These are phyloP conservation scores for Drosophila obscura DNA, from an alignment of 1,140 invertebrate genomes.

Conservation along the genomic window DNA sequence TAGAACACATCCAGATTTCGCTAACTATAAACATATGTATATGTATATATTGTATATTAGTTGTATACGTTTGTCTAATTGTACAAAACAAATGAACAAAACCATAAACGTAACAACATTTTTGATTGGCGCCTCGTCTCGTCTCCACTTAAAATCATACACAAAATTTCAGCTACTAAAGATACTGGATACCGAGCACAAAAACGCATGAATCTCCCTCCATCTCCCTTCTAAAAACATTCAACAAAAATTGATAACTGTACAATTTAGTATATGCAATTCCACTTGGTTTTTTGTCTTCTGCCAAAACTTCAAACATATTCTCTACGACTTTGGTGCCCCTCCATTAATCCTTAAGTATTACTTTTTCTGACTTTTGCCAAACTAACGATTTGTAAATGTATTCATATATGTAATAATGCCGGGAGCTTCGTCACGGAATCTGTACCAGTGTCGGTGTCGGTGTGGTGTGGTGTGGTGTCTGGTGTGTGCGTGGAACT, in stretches of 20 bases:
- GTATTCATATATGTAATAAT: constrained; percentile 14
- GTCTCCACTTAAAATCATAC: constrained; percentile 40
- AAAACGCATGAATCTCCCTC: constrained; percentile 37
- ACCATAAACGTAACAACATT: constrained; percentile 59
- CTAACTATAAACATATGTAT: constrained; percentile 64
- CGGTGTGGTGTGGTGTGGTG: too few relatives aligned
- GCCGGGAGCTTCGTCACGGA: not conserved
- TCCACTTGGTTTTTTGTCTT: constrained; percentile 19
- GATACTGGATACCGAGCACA: constrained; percentile 51
- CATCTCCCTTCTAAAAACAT: constrained; percentile 23
- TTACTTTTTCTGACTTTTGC: constrained; percentile 26
- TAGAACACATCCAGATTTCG: constrained; percentile 68
- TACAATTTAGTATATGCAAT: constrained; percentile 51
- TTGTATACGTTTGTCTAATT: constrained; percentile 42
- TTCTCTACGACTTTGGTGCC: constrained; percentile 30
- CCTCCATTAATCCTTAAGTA: constrained; percentile 13
- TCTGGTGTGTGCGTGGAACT: constrained; percentile 4
- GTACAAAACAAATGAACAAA: constrained; percentile 55
- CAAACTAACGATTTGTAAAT: constrained; percentile 43
- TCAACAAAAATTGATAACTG: constrained; percentile 55
- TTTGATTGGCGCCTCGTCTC: constrained; percentile 32
- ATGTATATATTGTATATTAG: constrained; percentile 53
- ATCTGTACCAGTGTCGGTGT: not conserved
- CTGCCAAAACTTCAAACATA: constrained; percentile 66
- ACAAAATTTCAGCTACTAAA: constrained; percentile 58